Base-by-base conservation (phyloP, 2,797 vertebrate species). In the Poecilia picta region DNA sequence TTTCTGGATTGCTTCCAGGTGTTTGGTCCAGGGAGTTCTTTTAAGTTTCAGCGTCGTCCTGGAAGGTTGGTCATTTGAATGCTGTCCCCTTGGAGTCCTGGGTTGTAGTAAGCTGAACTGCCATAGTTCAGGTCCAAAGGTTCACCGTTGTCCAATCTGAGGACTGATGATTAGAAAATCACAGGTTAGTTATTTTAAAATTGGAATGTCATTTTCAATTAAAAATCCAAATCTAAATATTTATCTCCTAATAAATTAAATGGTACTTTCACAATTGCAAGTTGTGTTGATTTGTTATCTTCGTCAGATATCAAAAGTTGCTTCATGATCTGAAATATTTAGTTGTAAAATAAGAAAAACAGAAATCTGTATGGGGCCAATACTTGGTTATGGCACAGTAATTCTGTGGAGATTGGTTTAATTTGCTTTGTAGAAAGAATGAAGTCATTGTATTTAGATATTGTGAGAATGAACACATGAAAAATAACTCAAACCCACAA, bases 71-170 rank as follows among this genome's bases (percentile, higher is more conserved):
- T 83, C 96, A 96, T 96, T 81, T 96, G 95, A 85, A 96, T 96
- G 91, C 82, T 88, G 90, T 96, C 96, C 39, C 81, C 87, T 79
- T 96, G 93, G 31, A 94, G 91, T 66, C 78, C 84, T 64, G 93
- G 91, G 87, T 96, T 97, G 93, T 95, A 94, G 79, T 96, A 97
- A 33, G 94, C 94, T 1, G 78, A 80, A 6, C 94, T 90, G 25
- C 94, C 95, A 46, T 93, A 96, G 85, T 92, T 95, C 78, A 91
- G 76, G 76, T 97, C 95, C 46, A 96, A 79, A 36, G 95, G 93
- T 25, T 96, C 96, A 0, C 79, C 89, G 72, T 95, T 94, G 89
- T 98, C 97, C 83, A 98, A 89, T 83, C 96, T 91, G 68, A 96
- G 95, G 91, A 98, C 97, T 98, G 78, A 55, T 83, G 89, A 87